A percentile compares a stretch with the other conserved stretches of the same genome.
Conservation (phyloP, 53 echinoderm and acorn worm species). For the Crossaster papposus region DNA sequence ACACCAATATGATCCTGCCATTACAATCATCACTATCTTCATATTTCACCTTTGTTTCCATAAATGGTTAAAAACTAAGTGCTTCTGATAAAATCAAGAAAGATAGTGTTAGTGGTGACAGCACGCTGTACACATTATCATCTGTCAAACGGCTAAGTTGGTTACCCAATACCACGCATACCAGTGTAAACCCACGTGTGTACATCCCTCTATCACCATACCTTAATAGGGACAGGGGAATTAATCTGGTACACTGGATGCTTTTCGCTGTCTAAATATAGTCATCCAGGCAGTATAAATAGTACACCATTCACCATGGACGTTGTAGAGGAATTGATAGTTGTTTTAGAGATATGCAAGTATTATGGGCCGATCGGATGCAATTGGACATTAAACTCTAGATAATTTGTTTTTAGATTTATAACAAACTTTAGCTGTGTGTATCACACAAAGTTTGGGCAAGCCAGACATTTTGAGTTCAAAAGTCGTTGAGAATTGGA, state of each 20-base stretch:
- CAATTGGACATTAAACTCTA: background rate
- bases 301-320: background rate
- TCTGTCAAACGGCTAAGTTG: background rate
- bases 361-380: background rate
- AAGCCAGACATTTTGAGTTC: background rate
- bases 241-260: conserved; percentile 18
- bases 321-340: background rate
- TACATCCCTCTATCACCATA: background rate
- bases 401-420: background rate
- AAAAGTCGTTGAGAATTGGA: no score
- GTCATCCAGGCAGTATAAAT: background rate
- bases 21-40: background rate
- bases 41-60: background rate
- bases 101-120: background rate
- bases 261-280: conserved; percentile 30
- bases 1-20: no score
- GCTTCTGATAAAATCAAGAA: background rate
- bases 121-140: background rate
- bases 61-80: background rate
- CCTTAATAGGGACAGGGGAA: conserved; percentile 41
- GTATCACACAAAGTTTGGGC: background rate
- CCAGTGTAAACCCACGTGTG: conserved; percentile 7
- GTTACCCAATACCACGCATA: conserved; percentile 17
- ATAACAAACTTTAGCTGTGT: background rate
- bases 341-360: background rate